These are phyloP conservation scores for Diplodus sargus DNA, from an alignment of 2,797 vertebrate species.

Conservation along the genomic window DNA sequence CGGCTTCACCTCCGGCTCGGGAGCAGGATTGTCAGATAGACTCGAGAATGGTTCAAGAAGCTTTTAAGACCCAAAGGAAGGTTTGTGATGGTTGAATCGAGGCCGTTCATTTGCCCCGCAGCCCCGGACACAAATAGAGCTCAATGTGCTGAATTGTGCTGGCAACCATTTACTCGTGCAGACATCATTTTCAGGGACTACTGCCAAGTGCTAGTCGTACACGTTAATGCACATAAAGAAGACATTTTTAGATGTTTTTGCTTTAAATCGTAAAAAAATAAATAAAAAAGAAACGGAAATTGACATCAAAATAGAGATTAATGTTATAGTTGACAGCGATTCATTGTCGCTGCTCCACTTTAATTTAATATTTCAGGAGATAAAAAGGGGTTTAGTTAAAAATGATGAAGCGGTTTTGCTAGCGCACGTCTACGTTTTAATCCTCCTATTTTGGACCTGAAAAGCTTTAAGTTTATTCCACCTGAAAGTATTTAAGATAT, in stretches of 20 bases:
- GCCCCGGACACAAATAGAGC: conserved; percentile 29
- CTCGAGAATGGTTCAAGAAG: conserved; percentile 55
- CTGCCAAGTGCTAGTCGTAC: conserved; percentile 10
- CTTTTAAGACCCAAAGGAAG: conserved; percentile 54
- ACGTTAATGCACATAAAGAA: neutral
- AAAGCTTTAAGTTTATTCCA: neutral
- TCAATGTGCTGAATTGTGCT: conserved; percentile 2
- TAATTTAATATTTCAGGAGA: neutral
- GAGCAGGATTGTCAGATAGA: conserved; percentile 48
- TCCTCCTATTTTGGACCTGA: neutral
- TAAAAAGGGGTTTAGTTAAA: neutral
- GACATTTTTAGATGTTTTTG: too few species aligned
- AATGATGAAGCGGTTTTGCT: neutral
- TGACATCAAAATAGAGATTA: too few species aligned
- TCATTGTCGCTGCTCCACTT: neutral
- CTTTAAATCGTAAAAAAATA: too few species aligned
- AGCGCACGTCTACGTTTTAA: neutral
- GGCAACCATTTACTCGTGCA: conserved; percentile 35
- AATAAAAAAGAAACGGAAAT: too few species aligned
- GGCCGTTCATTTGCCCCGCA: conserved; percentile 9
- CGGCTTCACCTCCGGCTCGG: conserved; percentile 34
- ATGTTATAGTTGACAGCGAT: too few species aligned
- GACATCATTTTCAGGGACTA: conserved; percentile 15
- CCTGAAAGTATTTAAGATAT: neutral
- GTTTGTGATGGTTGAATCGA: conserved; percentile 45